Percentiles rank a stretch among this genome's conserved stretches.
These are phyloP conservation scores for Apolygus lucorum DNA, from an alignment of 1,140 invertebrate genomes.

Conservation along the genomic window DNA sequence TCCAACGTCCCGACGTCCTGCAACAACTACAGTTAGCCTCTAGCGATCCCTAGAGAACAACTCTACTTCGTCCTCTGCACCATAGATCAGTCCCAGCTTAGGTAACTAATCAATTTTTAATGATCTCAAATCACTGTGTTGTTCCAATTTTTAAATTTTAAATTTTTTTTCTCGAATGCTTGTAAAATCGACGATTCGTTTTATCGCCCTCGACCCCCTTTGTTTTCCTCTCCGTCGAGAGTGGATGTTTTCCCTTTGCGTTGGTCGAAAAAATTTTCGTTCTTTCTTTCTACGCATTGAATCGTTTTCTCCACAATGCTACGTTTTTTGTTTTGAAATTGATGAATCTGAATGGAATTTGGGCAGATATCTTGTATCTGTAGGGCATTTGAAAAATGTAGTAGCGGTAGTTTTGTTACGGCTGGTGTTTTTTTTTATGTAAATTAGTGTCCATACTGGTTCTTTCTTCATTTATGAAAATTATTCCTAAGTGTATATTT, in stretches of 20 bases:
- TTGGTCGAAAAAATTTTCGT: no score
- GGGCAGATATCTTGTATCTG: neutral
- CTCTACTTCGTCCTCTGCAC: conserved; percentile 24
- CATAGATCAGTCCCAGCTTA: conserved; percentile 17
- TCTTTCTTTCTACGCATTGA: no score
- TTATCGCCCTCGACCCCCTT: no score
- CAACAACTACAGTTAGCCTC: conserved; percentile 26
- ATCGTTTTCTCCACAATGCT: neutral
- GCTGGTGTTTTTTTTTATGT: neutral
- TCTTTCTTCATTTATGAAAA: neutral
- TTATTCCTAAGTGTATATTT: neutral
- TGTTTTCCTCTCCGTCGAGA: no score
- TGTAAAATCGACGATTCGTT: no score
- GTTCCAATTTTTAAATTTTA: conserved; percentile 10
- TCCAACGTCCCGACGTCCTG: conserved; percentile 4
- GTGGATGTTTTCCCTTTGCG: no score
- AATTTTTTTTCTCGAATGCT: no score
- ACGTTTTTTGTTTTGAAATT: neutral
- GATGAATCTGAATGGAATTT: neutral
- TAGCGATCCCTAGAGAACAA: conserved; percentile 17
- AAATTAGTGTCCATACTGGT: neutral
- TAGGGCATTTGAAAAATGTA: neutral
- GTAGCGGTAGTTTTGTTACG: neutral
- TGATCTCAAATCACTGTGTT: conserved; percentile 14
- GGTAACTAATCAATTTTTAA: conserved; percentile 13